phyloP scores from a whole-genome alignment of 2,797 vertebrate species.

The Pogoniulus pusillus region DNA sequence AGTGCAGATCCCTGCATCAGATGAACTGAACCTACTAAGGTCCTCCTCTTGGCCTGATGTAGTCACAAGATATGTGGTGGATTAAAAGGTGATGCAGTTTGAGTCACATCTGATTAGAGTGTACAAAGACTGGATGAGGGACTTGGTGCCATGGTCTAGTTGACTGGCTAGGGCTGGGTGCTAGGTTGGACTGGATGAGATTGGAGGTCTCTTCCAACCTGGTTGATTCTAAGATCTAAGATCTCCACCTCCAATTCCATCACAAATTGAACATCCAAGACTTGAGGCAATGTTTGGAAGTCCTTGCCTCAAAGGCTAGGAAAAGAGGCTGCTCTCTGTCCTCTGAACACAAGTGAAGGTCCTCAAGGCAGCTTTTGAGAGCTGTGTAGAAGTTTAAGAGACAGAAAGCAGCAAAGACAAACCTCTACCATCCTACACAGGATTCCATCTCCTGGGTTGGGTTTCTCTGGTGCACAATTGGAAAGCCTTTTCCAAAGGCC shows the following conservation, averaged over 20 bases:
- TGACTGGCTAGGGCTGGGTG: too few relatives aligned
- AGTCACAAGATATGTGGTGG: background rate
- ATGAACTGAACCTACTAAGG: background rate
- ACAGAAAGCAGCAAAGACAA: background rate
- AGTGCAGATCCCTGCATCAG: too few relatives aligned
- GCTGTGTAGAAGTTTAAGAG: background rate
- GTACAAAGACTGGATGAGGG: too few relatives aligned
- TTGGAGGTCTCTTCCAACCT: too few relatives aligned
- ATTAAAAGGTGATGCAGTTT: background rate
- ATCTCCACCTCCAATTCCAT: background rate
- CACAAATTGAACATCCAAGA: background rate
- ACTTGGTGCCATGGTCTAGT: too few relatives aligned
- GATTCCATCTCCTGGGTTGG: background rate
- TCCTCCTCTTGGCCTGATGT: background rate
- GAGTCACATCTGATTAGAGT: background rate
- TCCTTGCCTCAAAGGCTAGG: background rate
- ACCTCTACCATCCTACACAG: background rate
- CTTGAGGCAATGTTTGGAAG: background rate
- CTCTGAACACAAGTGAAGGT: background rate
- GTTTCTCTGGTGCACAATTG: background rate
- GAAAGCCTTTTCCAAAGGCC: background rate
- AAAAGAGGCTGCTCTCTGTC: background rate
- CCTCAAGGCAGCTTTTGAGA: background rate
- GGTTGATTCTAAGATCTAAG: too few relatives aligned
- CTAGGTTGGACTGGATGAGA: too few relatives aligned